Base-by-base conservation (phyloP, 2,113 vertebrate genomes). In the Ctenomys sociabilis region DNA sequence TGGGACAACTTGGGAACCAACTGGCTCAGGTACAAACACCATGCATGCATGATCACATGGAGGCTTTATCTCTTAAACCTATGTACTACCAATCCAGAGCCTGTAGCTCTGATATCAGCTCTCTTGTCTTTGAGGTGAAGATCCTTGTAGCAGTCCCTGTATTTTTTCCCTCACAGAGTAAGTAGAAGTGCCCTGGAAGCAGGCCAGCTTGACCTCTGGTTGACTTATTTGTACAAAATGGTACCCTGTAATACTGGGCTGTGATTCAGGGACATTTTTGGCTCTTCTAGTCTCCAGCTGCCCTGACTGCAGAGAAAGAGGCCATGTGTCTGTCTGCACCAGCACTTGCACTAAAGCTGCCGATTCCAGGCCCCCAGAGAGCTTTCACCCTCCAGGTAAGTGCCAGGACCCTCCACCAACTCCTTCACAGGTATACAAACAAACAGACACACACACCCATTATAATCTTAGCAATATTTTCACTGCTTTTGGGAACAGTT, bases 371-470 rank as follows among this genome's bases (percentile, higher is more conserved):
- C 78, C 97, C 98, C 40, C 99, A 99, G 98, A 99, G 99, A 98
- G 97, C 99, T 0, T 99, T 99, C 98, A 99, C 99, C 84, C 97
- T 99, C 91, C 99, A 99, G 99, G 99, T 98, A 81, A 98, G 98
- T 52, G 43, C 43, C 17, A 5, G 24, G 49, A 32, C 35, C 32
- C 52, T 32, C 17, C 7, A 49, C 37, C 13, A 0, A 28, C 52
- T 78, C 11, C 35, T 43, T 45, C 32, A 49, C 1, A 16, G 13
- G 40, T 28, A 40, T 13, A 21, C 26, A 43, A 12, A 30, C 45
- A 17, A 1, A 49, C 40, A 19, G 7, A 14, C 22, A 52, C 16
- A 28, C 19, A 1, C 30, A 7, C 43, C 49, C 16, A 30, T 0
- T 66, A 7, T 93, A 85, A 90, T 32, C 37, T 32, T 3, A 43